phyloP scores from a whole-genome alignment of 2,797 vertebrate genomes.

The Melanotaenia trifasciata region DNA sequence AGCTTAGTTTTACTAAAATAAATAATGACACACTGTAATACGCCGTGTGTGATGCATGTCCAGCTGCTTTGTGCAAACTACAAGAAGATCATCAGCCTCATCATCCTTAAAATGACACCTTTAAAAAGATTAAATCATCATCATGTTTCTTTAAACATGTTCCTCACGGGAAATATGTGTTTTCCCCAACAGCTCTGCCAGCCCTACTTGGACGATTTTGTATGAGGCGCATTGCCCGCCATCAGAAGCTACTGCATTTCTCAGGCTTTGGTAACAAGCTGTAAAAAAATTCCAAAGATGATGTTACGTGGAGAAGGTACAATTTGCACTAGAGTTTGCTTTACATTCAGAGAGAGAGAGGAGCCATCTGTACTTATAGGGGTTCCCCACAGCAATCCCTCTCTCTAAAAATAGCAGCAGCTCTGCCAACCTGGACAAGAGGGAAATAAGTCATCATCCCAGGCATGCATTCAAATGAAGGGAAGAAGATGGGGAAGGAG shows the following conservation, averaged over 20 bases:
- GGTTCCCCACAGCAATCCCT: slow-evolving; percentile 65
- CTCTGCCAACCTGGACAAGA: slow-evolving; percentile 44
- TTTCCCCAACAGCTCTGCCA: neutral
- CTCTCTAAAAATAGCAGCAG: slow-evolving; percentile 67
- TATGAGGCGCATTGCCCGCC: neutral
- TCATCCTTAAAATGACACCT: slow-evolving; percentile 22
- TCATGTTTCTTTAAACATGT: slow-evolving; percentile 1
- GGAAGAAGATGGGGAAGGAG: neutral
- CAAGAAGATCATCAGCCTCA: neutral
- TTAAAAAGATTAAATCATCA: slow-evolving; percentile 21
- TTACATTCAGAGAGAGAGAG: neutral
- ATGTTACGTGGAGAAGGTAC: neutral
- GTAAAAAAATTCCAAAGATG: neutral
- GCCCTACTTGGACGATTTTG: neutral
- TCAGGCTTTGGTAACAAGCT: neutral
- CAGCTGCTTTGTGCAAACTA: slow-evolving; percentile 1
- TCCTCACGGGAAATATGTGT: neutral
- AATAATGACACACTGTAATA: neutral
- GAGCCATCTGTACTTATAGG: slow-evolving; percentile 48
- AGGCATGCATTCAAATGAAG: slow-evolving; percentile 29
- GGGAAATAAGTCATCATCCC: slow-evolving; percentile 1
- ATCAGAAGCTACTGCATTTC: neutral
- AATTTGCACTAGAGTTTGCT: slow-evolving; percentile 15
- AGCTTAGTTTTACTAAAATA: neutral
- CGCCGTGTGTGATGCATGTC: neutral